phyloP scores from a whole-genome alignment of 2,797 vertebrate genomes.

The Gorsachius magnificus region DNA sequence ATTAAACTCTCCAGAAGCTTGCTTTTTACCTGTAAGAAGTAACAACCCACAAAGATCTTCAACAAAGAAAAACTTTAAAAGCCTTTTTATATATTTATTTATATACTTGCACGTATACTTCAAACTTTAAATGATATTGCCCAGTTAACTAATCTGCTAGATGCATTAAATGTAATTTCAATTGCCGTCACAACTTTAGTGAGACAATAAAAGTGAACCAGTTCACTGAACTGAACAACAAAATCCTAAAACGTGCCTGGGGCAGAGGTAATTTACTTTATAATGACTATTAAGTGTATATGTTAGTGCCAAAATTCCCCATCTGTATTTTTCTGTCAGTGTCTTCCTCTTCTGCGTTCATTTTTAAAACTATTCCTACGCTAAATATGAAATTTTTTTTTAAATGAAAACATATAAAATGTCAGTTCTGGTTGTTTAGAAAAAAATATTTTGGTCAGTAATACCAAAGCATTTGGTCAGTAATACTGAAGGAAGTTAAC shows the following conservation, averaged over 20 bases:
- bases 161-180: neutral
- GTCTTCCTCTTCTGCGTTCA: neutral
- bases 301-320: neutral
- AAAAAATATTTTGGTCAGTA: neutral
- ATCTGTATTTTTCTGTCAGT: neutral
- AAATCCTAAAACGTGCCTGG: neutral
- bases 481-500: neutral
- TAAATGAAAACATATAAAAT: neutral
- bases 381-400: neutral
- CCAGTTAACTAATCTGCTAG: neutral
- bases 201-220: constrained; percentile 14
- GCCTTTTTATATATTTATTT: neutral
- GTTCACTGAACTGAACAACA: constrained; percentile 33
- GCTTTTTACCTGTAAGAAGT: neutral
- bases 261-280: neutral
- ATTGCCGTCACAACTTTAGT: neutral
- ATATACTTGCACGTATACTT: neutral
- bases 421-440: neutral
- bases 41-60: neutral
- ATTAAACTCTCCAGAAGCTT: constrained; percentile 8
- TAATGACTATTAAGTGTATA: neutral
- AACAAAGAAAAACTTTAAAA: neutral
- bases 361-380: neutral
- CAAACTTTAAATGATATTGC: constrained; percentile 13
- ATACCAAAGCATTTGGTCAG: neutral